phyloP scores from a whole-genome alignment of 2,797 vertebrate genomes.

The Merluccius polli region DNA sequence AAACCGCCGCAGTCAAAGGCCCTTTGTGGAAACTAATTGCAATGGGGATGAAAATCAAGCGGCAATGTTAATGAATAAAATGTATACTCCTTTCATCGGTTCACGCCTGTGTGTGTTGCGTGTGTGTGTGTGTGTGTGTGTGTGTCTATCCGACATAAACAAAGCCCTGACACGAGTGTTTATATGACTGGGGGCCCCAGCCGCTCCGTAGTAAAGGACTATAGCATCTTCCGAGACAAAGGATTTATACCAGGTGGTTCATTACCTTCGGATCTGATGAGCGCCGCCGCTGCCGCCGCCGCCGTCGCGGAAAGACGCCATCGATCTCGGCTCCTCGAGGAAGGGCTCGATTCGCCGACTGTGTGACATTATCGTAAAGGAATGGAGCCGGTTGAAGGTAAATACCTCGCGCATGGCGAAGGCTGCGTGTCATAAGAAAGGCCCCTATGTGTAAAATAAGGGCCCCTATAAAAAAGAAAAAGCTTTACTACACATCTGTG shows the following conservation, averaged over 20 bases:
- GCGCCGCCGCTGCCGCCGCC: constrained; percentile 23
- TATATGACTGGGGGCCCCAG: constrained; percentile 19
- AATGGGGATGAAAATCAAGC: neutral
- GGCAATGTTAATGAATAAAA: neutral
- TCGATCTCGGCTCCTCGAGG: constrained; percentile 31
- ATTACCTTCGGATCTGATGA: constrained; percentile 47
- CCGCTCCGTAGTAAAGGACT: constrained; percentile 11
- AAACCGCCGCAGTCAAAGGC: no score
- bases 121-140: constrained; percentile 4
- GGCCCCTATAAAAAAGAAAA: neutral
- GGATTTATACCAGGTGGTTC: constrained; percentile 38
- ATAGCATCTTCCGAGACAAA: constrained; percentile 33
- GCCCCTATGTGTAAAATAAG: no score
- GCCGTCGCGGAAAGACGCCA: constrained; percentile 27
- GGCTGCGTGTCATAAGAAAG: neutral
- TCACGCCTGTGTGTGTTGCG: no score
- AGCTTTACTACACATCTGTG: neutral
- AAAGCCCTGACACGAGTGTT: constrained; percentile 35
- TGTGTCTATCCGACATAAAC: constrained; percentile 11
- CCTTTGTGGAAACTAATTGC: neutral
- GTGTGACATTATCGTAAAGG: neutral
- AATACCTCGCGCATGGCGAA: neutral
- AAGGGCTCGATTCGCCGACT: constrained; percentile 21
- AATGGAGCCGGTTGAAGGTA: neutral
- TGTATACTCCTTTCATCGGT: no score